A percentile compares a stretch with the other conserved stretches of the same genome.
Evolutionary conservation across 2,113 vertebrate genomes (phyloP).

Genomic region (Strigops habroptila): DNA sequence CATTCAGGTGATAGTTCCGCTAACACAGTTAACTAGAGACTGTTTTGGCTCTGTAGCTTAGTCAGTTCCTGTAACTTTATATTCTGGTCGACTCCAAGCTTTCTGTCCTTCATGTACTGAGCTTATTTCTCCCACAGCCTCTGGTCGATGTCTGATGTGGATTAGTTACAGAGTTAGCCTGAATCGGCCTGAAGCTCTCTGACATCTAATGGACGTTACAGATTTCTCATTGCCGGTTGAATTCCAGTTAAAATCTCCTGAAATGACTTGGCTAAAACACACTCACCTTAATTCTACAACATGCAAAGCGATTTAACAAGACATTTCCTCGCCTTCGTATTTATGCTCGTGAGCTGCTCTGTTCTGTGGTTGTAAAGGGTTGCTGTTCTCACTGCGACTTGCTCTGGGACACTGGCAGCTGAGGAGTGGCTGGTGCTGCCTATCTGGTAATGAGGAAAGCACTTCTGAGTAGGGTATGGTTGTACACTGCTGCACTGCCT

Average conservation of each 20-base stretch:
- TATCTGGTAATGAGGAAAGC: not conserved
- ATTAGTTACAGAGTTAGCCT: not conserved
- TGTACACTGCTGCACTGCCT: accelerated
- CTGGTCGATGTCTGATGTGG: not conserved
- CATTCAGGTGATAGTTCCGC: not conserved
- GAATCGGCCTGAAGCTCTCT: not conserved
- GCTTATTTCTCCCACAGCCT: not conserved
- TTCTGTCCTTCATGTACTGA: not conserved
- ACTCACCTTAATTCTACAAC: not conserved
- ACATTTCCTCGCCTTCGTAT: not conserved
- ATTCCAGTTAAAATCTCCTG: not conserved
- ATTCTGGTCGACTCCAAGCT: not conserved
- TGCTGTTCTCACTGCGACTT: not conserved
- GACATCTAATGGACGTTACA: not conserved
- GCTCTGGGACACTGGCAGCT: not conserved
- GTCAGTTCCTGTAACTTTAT: not conserved
- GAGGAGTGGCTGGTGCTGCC: too few relatives aligned
- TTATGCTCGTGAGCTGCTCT: not conserved
- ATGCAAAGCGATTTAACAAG: not conserved
- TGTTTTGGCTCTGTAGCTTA: not conserved
- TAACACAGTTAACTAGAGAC: not conserved
- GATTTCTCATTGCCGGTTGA: not conserved
- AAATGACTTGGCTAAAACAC: not conserved
- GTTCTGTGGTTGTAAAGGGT: not conserved
- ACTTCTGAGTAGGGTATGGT: not conserved